phyloP scores from a whole-genome alignment of 2,113 vertebrate species.

The Colius striatus region DNA sequence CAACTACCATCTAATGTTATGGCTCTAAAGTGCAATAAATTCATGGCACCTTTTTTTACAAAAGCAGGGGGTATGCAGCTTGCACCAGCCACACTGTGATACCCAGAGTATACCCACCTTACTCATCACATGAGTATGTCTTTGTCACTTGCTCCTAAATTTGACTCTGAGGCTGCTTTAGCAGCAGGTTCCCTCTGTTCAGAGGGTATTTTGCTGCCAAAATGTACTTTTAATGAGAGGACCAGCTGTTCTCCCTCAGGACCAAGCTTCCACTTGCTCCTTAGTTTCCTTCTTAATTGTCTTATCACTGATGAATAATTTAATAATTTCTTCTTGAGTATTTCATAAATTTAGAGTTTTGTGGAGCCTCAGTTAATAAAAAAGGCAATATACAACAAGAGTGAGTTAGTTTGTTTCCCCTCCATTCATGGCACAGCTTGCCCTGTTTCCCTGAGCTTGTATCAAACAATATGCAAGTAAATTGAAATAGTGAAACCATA shows the following conservation, averaged over 20 bases:
- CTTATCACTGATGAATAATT: constrained; percentile 75
- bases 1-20: fast-evolving
- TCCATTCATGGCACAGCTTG: constrained; percentile 18
- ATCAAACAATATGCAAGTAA: constrained; percentile 57
- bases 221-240: constrained; percentile 53
- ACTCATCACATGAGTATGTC: neutral
- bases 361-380: constrained; percentile 40
- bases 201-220: constrained; percentile 38
- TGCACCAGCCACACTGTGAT: neutral
- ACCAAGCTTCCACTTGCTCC: constrained; percentile 47
- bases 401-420: constrained; percentile 1
- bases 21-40: neutral
- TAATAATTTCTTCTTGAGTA: constrained; percentile 43
- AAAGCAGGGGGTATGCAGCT: neutral
- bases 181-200: constrained; percentile 37
- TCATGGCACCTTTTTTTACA: neutral
- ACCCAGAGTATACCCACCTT: neutral
- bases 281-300: constrained; percentile 75
- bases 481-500: constrained; percentile 33
- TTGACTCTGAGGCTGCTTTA: constrained; percentile 33
- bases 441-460: constrained; percentile 6
- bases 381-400: neutral
- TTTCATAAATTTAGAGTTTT: constrained; percentile 44
- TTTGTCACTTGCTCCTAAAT: neutral
- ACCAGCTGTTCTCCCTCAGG: constrained; percentile 69